Evolutionary conservation across 2,888 invertebrate genomes (phyloP).

Genomic region (Microctonus brassicae): DNA sequence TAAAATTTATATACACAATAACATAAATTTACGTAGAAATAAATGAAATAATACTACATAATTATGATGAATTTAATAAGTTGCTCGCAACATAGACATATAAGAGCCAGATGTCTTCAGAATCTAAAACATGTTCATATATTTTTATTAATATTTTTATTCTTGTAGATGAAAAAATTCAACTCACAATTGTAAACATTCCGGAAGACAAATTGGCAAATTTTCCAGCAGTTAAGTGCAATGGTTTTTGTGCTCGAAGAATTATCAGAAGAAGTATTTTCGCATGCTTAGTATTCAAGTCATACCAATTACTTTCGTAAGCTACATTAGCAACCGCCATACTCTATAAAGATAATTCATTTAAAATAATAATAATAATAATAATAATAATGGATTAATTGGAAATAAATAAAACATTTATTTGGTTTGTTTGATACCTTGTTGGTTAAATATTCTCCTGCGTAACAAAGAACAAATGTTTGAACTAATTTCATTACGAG

Average conservation of each 20-base stretch:
- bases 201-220: slow-evolving; percentile 24
- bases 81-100: slow-evolving; percentile 38
- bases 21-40: too few relatives aligned
- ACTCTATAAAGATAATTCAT: slow-evolving; percentile 40
- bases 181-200: slow-evolving; percentile 32
- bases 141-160: background rate
- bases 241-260: slow-evolving; percentile 24
- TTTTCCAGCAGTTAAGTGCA: slow-evolving; percentile 32
- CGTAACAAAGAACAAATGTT: slow-evolving; percentile 45
- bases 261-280: slow-evolving; percentile 27
- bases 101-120: slow-evolving; percentile 43
- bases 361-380: background rate
- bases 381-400: background rate
- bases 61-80: background rate
- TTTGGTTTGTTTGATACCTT: slow-evolving; percentile 40
- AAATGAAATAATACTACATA: too few relatives aligned
- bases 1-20: too few relatives aligned
- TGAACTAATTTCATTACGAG: slow-evolving; percentile 22
- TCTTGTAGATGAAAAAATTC: background rate
- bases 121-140: slow-evolving; percentile 36
- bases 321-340: slow-evolving; percentile 39
- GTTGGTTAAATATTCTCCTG: slow-evolving; percentile 48
- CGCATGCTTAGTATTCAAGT: slow-evolving; percentile 33
- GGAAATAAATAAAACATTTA: background rate
- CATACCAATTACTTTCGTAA: slow-evolving; percentile 49